Conservation (phyloP, 2,888 invertebrate species). For the Cerceris ruficornis region DNA sequence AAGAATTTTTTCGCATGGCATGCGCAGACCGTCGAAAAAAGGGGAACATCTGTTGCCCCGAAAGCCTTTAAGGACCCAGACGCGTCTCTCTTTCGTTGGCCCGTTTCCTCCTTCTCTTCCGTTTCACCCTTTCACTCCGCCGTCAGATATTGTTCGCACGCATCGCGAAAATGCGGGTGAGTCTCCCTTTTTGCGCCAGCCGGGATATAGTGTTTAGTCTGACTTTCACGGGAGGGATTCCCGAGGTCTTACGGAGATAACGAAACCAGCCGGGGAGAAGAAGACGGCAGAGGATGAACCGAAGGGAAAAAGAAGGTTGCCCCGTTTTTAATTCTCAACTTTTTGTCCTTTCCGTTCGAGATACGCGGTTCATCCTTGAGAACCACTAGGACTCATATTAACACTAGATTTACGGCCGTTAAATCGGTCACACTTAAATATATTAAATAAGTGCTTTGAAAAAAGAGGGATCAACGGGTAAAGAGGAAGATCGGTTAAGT, state of each 20-base stretch:
- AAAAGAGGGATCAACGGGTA: too few species aligned
- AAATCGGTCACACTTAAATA: too few species aligned
- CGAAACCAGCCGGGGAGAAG: conserved; percentile 15
- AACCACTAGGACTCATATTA: conserved; percentile 47
- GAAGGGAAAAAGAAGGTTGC: conserved; percentile 44
- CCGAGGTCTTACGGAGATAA: conserved; percentile 23
- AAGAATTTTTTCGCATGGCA: conserved; percentile 63
- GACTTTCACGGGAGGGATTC: conserved; percentile 40
- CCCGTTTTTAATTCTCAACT: conserved; percentile 49
- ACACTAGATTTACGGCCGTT: conserved; percentile 38
- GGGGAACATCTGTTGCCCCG: conserved; percentile 57
- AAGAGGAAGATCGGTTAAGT: too few species aligned
- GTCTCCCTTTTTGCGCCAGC: conserved; percentile 53
- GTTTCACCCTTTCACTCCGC: conserved; percentile 24
- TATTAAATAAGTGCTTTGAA: too few species aligned
- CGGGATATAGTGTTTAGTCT: conserved; percentile 75
- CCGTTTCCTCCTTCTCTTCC: conserved; percentile 36
- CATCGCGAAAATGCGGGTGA: conserved; percentile 54
- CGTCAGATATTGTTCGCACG: conserved; percentile 67
- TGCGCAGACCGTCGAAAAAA: conserved; percentile 57
- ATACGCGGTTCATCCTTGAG: conserved; percentile 10
- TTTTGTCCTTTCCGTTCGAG: conserved; percentile 32
- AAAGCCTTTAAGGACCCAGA: conserved; percentile 50
- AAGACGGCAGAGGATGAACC: not conserved
- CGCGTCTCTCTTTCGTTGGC: conserved; percentile 40